Conservation (phyloP, 2,797 vertebrate genomes). For the Carcharodon carcharias region DNA sequence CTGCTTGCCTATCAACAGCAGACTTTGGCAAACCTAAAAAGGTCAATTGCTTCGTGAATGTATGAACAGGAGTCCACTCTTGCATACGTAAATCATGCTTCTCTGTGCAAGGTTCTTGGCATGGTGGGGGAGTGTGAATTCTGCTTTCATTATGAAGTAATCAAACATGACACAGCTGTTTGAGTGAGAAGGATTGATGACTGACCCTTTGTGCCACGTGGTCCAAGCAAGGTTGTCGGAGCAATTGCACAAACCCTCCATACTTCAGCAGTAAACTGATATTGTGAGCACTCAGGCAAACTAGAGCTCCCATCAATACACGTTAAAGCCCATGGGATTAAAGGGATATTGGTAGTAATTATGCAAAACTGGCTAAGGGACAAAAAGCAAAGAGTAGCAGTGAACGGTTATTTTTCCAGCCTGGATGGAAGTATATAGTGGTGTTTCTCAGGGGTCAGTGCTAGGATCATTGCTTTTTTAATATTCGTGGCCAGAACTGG, state of each 20-base stretch:
- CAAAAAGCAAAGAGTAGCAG: background rate
- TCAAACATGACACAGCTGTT: background rate
- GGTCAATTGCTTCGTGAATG: background rate
- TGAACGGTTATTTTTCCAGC: background rate
- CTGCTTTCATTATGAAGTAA: slow-evolving; percentile 3
- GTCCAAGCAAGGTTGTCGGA: background rate
- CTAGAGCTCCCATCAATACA: background rate
- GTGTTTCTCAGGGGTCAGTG: background rate
- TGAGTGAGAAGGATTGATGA: background rate
- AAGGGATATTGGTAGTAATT: background rate
- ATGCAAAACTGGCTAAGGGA: background rate
- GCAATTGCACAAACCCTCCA: background rate
- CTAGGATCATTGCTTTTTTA: background rate
- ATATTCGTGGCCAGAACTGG: background rate
- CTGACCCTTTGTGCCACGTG: background rate
- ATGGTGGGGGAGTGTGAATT: background rate
- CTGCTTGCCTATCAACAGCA: background rate
- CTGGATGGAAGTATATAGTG: background rate
- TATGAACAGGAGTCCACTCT: background rate
- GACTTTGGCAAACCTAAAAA: background rate
- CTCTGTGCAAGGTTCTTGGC: background rate
- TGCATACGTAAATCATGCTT: background rate
- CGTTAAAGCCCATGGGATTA: background rate
- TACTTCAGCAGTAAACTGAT: background rate
- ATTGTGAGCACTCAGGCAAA: background rate